These are phyloP conservation scores for Amazona guildingii DNA, from an alignment of 2,113 vertebrate species.

Conservation along the genomic window DNA sequence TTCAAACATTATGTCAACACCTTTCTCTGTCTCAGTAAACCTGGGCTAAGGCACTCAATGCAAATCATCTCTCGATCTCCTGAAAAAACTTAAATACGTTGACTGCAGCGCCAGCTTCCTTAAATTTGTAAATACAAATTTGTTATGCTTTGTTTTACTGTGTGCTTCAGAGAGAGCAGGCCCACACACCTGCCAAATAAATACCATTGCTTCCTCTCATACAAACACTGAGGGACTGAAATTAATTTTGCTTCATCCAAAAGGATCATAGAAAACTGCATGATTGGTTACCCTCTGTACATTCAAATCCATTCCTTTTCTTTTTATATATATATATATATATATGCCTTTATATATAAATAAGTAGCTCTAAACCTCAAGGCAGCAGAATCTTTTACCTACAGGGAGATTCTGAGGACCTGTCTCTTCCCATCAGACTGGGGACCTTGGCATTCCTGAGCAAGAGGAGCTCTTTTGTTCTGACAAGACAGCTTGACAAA, in stretches of 20 bases:
- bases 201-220: neutral
- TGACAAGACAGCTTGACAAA: neutral
- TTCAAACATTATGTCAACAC: constrained; percentile 34
- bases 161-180: neutral
- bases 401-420: neutral
- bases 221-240: neutral
- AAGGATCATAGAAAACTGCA: neutral
- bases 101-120: constrained; percentile 12
- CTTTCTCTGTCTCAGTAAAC: constrained; percentile 25
- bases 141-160: constrained; percentile 33
- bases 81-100: constrained; percentile 3
- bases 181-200: neutral
- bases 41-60: neutral
- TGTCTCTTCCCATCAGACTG: neutral
- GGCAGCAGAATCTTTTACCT: neutral
- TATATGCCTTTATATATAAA: neutral
- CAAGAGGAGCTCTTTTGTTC: neutral
- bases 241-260: neutral
- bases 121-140: constrained; percentile 46
- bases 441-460: neutral
- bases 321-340: neutral
- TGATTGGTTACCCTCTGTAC: neutral
- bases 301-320: neutral
- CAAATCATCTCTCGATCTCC: constrained; percentile 9
- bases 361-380: neutral